A percentile compares a stretch with the other conserved stretches of the same genome.
phyloP scores from a whole-genome alignment of 1,140 invertebrate species.

The Sarcophaga bullata region DNA sequence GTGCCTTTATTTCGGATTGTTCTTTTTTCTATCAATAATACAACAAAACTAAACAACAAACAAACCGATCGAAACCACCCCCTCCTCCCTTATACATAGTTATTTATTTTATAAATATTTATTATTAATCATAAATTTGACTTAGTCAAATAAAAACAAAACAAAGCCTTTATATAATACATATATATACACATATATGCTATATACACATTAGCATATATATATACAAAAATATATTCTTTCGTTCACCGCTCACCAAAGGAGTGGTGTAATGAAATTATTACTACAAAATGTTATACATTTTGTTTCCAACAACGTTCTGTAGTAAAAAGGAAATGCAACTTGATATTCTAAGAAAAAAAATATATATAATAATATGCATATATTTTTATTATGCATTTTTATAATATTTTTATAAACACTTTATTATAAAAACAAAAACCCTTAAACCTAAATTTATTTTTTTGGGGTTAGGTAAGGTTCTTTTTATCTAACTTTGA shows the following conservation, averaged over 20 bases:
- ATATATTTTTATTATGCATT: slow-evolving; percentile 32
- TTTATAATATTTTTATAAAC: neutral
- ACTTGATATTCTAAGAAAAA: slow-evolving; percentile 20
- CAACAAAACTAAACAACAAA: neutral
- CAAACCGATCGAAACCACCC: neutral
- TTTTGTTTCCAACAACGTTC: slow-evolving; percentile 23
- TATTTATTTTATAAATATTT: slow-evolving; percentile 42
- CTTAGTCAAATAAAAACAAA: slow-evolving; percentile 37
- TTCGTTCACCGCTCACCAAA: neutral
- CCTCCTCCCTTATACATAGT: slow-evolving; percentile 35
- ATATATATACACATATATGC: neutral
- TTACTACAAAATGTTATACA: slow-evolving; percentile 14
- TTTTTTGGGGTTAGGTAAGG: neutral
- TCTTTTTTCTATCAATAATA: too few relatives aligned
- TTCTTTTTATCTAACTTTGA: neutral
- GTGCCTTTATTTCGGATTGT: neutral
- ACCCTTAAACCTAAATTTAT: neutral
- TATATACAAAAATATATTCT: slow-evolving; percentile 52
- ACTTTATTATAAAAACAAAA: slow-evolving; percentile 4
- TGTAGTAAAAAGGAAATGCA: neutral
- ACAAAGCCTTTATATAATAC: slow-evolving; percentile 39
- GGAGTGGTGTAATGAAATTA: neutral
- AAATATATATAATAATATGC: slow-evolving; percentile 1
- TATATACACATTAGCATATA: neutral
- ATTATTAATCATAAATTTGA: slow-evolving; percentile 37